Percentiles rank a stretch among this genome's conserved stretches.
Conservation (phyloP, 2,888 invertebrate genomes). For the Tipula unca region DNA sequence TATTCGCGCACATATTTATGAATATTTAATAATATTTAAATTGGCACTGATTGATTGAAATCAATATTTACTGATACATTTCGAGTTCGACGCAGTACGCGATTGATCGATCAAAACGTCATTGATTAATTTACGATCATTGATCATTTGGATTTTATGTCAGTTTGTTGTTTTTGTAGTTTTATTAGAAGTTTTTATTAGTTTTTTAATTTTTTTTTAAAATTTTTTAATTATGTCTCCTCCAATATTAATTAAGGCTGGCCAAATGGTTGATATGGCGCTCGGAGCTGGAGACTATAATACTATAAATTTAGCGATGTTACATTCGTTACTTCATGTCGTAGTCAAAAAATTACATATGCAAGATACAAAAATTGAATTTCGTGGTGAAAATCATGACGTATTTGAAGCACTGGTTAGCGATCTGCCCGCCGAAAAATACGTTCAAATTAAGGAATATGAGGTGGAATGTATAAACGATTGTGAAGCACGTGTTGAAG, state of each 20-base stretch:
- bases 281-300: constrained; percentile 32
- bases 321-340: constrained; percentile 35
- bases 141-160: neutral
- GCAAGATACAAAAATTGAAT: constrained; percentile 31
- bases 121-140: neutral
- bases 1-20: neutral
- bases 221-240: constrained; percentile 15
- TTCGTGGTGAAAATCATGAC: constrained; percentile 21
- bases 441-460: constrained; percentile 20
- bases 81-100: neutral
- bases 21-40: constrained; percentile 18
- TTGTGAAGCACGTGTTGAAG: neutral
- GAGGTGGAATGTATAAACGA: neutral
- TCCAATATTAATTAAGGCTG: constrained; percentile 30
- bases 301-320: constrained; percentile 31
- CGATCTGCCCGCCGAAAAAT: neutral
- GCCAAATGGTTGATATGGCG: constrained; percentile 34
- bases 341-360: constrained; percentile 34
- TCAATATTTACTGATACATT: neutral
- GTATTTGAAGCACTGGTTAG: constrained; percentile 17
- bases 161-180: neutral
- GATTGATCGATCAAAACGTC: neutral
- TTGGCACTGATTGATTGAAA: constrained; percentile 18
- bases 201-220: neutral
- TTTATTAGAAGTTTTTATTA: neutral